Evolutionary conservation across 2,888 invertebrate species (phyloP).

Genomic region (Campoplex nolae): DNA sequence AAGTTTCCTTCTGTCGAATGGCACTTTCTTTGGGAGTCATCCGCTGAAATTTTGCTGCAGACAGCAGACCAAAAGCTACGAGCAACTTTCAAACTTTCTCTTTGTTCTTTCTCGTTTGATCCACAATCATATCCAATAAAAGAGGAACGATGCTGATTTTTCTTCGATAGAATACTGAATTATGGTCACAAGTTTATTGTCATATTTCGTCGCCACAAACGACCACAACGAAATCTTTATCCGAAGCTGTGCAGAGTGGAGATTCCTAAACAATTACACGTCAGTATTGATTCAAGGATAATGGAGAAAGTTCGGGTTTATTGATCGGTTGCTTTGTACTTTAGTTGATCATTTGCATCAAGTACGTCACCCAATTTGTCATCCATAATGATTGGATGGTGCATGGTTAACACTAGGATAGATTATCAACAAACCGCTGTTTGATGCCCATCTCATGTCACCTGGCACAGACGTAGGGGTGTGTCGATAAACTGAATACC

Average conservation of each 20-base stretch:
- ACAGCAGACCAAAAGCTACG: too few relatives aligned
- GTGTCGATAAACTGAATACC: constrained; percentile 25
- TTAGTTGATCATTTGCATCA: background rate
- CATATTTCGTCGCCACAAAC: too few relatives aligned
- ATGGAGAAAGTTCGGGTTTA: background rate
- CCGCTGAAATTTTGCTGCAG: too few relatives aligned
- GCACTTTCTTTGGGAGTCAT: too few relatives aligned
- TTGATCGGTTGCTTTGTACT: constrained; percentile 3
- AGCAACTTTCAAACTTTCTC: too few relatives aligned
- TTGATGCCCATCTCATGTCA: constrained; percentile 29
- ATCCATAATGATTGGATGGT: constrained; percentile 23
- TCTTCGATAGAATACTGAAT: background rate
- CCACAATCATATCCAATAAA: background rate
- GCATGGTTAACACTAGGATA: constrained; percentile 27
- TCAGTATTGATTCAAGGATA: background rate
- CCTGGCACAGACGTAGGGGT: constrained; percentile 6
- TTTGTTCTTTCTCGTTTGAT: background rate
- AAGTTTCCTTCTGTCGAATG: background rate
- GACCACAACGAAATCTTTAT: background rate
- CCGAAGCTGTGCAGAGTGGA: background rate
- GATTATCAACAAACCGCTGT: constrained; percentile 42
- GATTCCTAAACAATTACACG: too few relatives aligned
- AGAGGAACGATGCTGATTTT: background rate
- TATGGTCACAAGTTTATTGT: background rate
- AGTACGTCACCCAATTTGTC: constrained; percentile 1